Percentiles rank a stretch among this genome's conserved stretches.
These are phyloP conservation scores for Macrobrachium nipponense DNA, from an alignment of 1,140 invertebrate species.

Conservation along the genomic window DNA sequence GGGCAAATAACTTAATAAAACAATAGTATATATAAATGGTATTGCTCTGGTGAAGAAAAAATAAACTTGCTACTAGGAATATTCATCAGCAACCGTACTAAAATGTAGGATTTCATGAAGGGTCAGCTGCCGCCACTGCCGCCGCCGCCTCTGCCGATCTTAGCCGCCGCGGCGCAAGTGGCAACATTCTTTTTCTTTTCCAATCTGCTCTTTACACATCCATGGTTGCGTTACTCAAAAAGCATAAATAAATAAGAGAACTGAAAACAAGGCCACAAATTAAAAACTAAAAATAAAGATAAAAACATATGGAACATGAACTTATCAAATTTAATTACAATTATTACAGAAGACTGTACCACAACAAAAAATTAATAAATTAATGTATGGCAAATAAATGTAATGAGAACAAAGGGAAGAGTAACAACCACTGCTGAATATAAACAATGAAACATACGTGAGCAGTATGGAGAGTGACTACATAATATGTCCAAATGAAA, in stretches of 20 bases:
- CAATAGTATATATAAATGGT: no score
- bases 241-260: constrained; percentile 36
- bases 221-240: constrained; percentile 32
- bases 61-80: no score
- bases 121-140: constrained; percentile 14
- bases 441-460: constrained; percentile 37
- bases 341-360: constrained; percentile 24
- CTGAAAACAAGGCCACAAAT: constrained; percentile 38
- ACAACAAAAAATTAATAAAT: constrained; percentile 52
- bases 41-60: no score
- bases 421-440: constrained; percentile 51
- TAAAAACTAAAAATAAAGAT: constrained; percentile 38
- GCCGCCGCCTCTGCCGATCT: neutral
- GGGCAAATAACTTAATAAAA: no score
- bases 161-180: constrained; percentile 41
- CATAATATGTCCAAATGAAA: neutral
- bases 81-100: no score
- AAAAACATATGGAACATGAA: constrained; percentile 51
- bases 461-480: constrained; percentile 45
- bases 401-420: constrained; percentile 45
- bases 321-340: constrained; percentile 53
- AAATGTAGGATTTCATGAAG: no score
- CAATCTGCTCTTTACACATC: constrained; percentile 42
- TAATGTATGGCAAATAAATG: constrained; percentile 43
- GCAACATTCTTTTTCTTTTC: constrained; percentile 32